Base-by-base conservation (phyloP, 2,797 vertebrate genomes). In the Pelobates cultripes region DNA sequence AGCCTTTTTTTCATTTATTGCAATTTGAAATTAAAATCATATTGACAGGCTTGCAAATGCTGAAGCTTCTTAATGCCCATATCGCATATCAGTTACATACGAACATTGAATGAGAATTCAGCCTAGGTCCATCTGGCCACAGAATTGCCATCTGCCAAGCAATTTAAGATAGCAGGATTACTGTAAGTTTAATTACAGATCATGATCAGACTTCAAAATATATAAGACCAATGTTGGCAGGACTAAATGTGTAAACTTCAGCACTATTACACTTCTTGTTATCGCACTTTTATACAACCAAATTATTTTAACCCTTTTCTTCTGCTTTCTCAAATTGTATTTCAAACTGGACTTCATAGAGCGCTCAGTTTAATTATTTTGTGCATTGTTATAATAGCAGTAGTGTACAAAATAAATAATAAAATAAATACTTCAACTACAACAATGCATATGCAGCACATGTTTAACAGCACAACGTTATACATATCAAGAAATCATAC, bases 121-220 rank as follows among this genome's bases (percentile, higher is more conserved):
- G 73, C 45, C 68, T 77, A 10, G 70, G 82, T 84, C 82, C 82
- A 84, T 84, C 82, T 84, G 82, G 64, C 66, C 72, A 84, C 67
- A 28, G 70, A 83, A 83, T 70, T 83, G 67, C 77, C 82, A 84
- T 84, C 82, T 84, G 77, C 77, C 68, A 75, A 79, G 72, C 77
- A 84, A 84, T 79, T 79, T 70, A 79, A 71, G 73, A 84, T 70
- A 71, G 77, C 67, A 79, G 73, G 71, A 79, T 84, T 79, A 79
- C 77, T 84, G 82, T 79, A 64, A 67, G 71, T 75, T 79, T 84
- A 84, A 84, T 84, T 79, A 79, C 67, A 75, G 70, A 53, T 66
- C 53, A 70, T 44, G 66, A 79, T 79, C 82, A 79, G 77, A 79
- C 82, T 79, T 75, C 57, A 70, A 17, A 83, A 79, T 66, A 64